Percentiles rank a stretch among this genome's conserved stretches.
phyloP scores from a whole-genome alignment of 2,888 invertebrate genomes.

The Tromatobia lineatoria region DNA sequence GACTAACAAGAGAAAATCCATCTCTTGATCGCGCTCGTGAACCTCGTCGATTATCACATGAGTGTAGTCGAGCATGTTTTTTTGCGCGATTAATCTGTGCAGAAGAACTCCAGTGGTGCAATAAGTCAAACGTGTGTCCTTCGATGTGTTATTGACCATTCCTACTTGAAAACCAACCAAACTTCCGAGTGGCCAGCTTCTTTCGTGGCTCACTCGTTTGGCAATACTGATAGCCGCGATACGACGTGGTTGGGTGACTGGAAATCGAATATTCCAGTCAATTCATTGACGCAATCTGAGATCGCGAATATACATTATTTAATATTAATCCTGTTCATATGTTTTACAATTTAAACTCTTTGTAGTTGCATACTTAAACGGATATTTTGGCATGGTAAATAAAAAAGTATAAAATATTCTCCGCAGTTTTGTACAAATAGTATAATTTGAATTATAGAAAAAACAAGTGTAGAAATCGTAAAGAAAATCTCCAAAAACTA shows the following conservation, averaged over 20 bases:
- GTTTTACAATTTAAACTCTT: no score
- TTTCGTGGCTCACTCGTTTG: constrained; percentile 93
- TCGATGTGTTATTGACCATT: constrained; percentile 87
- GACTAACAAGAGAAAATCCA: constrained; percentile 95
- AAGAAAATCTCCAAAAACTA: no score
- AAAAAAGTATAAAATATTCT: no score
- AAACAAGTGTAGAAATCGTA: no score
- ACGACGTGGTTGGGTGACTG: constrained; percentile 96
- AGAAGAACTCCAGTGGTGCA: constrained; percentile 96
- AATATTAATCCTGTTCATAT: neutral
- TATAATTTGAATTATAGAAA: no score
- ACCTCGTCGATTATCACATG: constrained; percentile 98
- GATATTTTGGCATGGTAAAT: no score
- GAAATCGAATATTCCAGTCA: constrained; percentile 10
- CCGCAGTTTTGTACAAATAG: no score
- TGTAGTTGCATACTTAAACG: no score
- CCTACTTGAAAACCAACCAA: constrained; percentile 96
- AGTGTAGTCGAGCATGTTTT: constrained; percentile 92
- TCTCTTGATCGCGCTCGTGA: constrained; percentile 96
- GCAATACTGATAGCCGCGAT: constrained; percentile 97
- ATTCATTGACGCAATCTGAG: no score
- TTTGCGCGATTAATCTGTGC: constrained; percentile 90
- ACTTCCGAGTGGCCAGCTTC: constrained; percentile 93
- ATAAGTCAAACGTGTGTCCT: constrained; percentile 92
- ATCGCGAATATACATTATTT: constrained; percentile 7